Base-by-base conservation (phyloP, 37 sponge, comb jelly and placozoan species). In the Ianthella basta region DNA sequence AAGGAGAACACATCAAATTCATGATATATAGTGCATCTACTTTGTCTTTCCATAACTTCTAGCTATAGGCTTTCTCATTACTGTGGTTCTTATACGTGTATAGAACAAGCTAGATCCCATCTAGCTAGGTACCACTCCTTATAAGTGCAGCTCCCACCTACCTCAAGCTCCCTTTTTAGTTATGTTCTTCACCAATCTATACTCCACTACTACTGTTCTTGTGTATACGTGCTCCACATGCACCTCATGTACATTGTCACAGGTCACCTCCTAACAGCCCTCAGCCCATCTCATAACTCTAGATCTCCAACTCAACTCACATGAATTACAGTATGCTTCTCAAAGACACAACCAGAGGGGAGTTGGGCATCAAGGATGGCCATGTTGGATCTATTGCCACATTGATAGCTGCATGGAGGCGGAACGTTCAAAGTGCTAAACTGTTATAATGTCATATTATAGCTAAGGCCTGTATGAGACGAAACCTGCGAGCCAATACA, bases 361-460 rank as follows among this genome's bases (percentile, higher is more conserved):
- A 85, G 57, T 34, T 85, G 83, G 23, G 84, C 81, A 41, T 89
- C 90, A 1, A 89, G 56, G 33, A 89, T 84, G 15, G 90, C 90
- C 90, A 89, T 89, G 81, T 85, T 81, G 30, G 90, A 89, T 0
- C 55, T 19, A 25, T 61, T 44, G 15, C 39, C 90, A 32, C 59
- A 34, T 15, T 59, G 39, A 29, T 85, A 89, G 54, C 90, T 89
- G 72, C 5, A 77, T 10, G 50, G 50, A 44, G 50, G 50, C 8
- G 3, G 8, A 10, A 44, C 50, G 8, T 44, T 3, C 50, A 44
- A 77, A 77, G 12, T 34, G 79, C n/a, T 13, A 19, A 20, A 19
- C 16, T 70, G 36, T 21, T 23, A 21, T 33, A 16, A 70, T 21
- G 19, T 70, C 16, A 21, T 19, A 18, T 23, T 16, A 16, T 21